These are phyloP conservation scores for Bettongia penicillata DNA, from an alignment of 2,113 vertebrate genomes.

Conservation along the genomic window DNA sequence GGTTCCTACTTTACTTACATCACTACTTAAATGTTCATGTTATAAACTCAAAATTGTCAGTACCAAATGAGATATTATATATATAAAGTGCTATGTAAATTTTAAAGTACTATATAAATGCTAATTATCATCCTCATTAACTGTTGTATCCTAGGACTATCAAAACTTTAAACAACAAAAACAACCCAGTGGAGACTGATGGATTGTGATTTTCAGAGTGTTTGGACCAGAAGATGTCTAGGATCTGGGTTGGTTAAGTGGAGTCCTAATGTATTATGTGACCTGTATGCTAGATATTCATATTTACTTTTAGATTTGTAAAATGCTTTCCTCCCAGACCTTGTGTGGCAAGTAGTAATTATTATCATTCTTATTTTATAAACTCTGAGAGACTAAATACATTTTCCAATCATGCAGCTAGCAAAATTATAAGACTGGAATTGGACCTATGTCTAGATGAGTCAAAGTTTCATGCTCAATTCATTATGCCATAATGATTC, in stretches of 20 bases:
- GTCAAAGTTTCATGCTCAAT: neutral
- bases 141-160: neutral
- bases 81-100: neutral
- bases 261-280: neutral
- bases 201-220: neutral
- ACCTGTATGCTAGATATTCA: neutral
- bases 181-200: neutral
- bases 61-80: neutral
- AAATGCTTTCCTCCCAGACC: neutral
- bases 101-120: neutral
- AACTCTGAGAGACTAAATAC: neutral
- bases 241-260: neutral
- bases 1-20: neutral
- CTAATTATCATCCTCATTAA: neutral
- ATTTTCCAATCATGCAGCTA: neutral
- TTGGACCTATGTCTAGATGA: neutral
- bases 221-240: neutral
- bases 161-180: neutral
- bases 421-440: neutral
- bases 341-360: neutral
- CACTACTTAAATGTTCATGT: neutral
- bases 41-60: neutral
- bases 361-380: neutral
- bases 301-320: neutral
- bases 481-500: neutral